Conservation (phyloP, 2,888 invertebrate genomes). For the Apamea monoglypha region DNA sequence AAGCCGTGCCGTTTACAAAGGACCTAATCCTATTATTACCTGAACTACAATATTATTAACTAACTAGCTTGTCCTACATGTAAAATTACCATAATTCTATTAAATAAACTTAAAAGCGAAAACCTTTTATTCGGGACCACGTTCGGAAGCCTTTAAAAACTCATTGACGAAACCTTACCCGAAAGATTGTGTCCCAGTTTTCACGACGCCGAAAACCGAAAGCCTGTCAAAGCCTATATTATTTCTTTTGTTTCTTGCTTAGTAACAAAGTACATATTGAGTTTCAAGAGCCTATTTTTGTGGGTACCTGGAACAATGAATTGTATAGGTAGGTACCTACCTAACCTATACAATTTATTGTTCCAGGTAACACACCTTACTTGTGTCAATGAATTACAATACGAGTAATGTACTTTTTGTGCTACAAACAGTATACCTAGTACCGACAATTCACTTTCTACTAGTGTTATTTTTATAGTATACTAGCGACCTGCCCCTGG, state of each 20-base stretch:
- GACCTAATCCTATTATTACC: slow-evolving; percentile 24
- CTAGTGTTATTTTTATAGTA: neutral
- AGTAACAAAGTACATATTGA: slow-evolving; percentile 27
- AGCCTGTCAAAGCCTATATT: slow-evolving; percentile 50
- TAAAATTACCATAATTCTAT: slow-evolving; percentile 50
- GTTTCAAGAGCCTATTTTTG: slow-evolving; percentile 17
- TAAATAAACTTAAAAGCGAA: slow-evolving; percentile 25
- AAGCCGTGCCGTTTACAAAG: neutral
- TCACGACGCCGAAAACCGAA: slow-evolving; percentile 24
- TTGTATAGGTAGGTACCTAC: no score
- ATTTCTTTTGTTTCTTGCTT: slow-evolving; percentile 57
- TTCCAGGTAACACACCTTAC: no score
- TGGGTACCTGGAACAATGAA: neutral
- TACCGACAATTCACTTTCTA: neutral
- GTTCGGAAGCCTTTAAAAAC: slow-evolving; percentile 57
- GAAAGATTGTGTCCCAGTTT: slow-evolving; percentile 47
- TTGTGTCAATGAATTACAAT: neutral
- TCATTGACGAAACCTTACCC: slow-evolving; percentile 52
- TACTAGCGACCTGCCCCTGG: no score
- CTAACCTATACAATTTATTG: no score
- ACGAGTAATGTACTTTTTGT: neutral
- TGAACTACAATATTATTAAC: neutral
- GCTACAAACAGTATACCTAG: neutral
- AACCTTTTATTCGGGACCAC: slow-evolving; percentile 57
- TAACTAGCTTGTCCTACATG: slow-evolving; percentile 4